These are phyloP conservation scores for Meriones unguiculatus DNA, from an alignment of 2,113 vertebrate genomes.

Conservation along the genomic window DNA sequence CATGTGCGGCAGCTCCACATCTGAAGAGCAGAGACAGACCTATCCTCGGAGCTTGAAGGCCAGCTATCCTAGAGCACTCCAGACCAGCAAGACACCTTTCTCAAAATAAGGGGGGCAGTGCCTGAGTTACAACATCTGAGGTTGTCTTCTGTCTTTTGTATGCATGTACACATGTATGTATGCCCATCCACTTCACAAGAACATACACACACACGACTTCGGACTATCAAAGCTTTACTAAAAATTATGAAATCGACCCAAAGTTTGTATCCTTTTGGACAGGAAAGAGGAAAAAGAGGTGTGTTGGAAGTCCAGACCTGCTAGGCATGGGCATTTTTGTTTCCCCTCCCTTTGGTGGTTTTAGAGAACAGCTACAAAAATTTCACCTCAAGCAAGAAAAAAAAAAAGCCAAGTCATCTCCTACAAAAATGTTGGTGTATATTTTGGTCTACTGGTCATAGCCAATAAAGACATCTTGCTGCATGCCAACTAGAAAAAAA, in stretches of 20 bases:
- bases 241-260: conserved; percentile 28
- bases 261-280: conserved; percentile 1
- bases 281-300: background rate
- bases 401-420: conserved; percentile 41
- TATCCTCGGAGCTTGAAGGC: background rate
- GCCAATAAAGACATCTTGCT: conserved; percentile 80
- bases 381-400: conserved; percentile 69
- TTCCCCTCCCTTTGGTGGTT: background rate
- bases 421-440: conserved; percentile 69
- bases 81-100: background rate
- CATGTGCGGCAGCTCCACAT: background rate
- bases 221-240: background rate
- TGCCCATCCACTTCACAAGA: background rate
- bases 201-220: background rate
- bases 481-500: conserved; percentile 81
- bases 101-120: background rate
- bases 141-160: background rate
- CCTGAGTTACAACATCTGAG: background rate
- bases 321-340: background rate
- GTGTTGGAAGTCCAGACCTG: background rate
- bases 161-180: background rate
- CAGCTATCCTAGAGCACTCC: background rate
- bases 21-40: background rate
- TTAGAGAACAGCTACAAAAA: conserved; percentile 54
- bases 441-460: conserved; percentile 71